These are phyloP conservation scores for Cairina moschata DNA, from an alignment of 2,113 vertebrate genomes.

Conservation along the genomic window DNA sequence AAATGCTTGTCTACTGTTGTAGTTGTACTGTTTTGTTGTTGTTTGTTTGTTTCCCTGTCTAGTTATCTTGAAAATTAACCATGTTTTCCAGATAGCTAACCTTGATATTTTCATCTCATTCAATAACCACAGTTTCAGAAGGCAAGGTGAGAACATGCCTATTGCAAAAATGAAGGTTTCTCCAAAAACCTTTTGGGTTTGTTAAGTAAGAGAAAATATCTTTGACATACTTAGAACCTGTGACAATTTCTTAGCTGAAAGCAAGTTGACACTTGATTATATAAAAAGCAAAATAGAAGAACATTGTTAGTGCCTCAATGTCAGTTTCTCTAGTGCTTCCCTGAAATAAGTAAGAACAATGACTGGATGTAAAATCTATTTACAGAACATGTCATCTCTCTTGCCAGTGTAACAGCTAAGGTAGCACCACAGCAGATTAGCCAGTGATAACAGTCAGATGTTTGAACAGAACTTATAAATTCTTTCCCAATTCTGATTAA, in stretches of 20 bases:
- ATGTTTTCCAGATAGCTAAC: not conserved
- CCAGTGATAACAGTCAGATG: not conserved
- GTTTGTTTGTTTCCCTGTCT: not conserved
- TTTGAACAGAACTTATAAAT: not conserved
- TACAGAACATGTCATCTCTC: not conserved
- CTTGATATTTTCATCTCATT: not conserved
- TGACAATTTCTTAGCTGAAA: not conserved
- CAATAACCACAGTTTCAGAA: not conserved
- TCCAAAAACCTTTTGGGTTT: not conserved
- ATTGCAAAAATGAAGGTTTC: not conserved
- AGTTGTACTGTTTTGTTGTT: not conserved
- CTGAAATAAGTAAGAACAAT: not conserved
- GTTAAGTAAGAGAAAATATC: not conserved
- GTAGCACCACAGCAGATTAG: not conserved
- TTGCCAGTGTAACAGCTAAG: not conserved
- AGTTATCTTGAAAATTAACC: not conserved
- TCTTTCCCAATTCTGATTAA: not conserved
- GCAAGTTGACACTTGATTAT: not conserved
- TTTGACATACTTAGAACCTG: not conserved
- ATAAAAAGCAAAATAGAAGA: constrained; percentile 1
- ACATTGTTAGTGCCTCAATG: not conserved
- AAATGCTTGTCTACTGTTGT: not conserved
- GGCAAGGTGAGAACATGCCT: not conserved
- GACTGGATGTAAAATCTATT: not conserved
- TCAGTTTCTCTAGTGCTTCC: not conserved